Base-by-base conservation (phyloP, 1,140 invertebrate genomes). In the Cotesia vestalis region DNA sequence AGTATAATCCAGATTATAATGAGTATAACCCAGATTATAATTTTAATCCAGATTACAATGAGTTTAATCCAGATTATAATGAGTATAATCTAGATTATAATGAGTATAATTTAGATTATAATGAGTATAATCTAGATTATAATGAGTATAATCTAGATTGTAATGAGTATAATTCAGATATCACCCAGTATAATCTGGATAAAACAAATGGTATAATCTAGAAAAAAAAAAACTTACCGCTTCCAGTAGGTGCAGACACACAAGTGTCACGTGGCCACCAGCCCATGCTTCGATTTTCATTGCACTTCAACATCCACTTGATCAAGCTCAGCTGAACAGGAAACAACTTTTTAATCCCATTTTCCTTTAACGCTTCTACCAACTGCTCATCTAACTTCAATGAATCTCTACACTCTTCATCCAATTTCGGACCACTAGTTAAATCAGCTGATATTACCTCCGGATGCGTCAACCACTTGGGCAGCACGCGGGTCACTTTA, bases 211-310 rank as follows among this genome's bases (percentile, higher is more conserved):
- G n/a, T n/a, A n/a, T n/a, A n/a, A n/a, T n/a, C n/a, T n/a, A 36
- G 36, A 14, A 40, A 35, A 5, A 59, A 67, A 14, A 12, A 12
- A 68, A 67, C 57, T 60, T 71, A 79, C 98, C 98, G 90, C 96
- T 98, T 9, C 98, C 98, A 12, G 98, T 99, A 20, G 97, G 96
- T 55, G 97, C 96, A 27, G 96, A 98, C 51, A 99, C 94, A 88
- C 97, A 99, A n/a, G 98, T 89, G 85, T 99, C 98, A 75, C 91
- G 89, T 0, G 94, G 92, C 84, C 93, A 90, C 74, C 91, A 89
- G 12, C 81, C 81, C 1, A 88, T 83, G 71, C 85, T 78, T 52
- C 90, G 89, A 71, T 90, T 87, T 53, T 88, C 84, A 69, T 91
- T 87, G 72, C 89, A 89, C 73, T 91, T 84, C 5, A 96, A 78